Percentiles rank a stretch among this genome's conserved stretches.
Evolutionary conservation across 2,888 invertebrate species (phyloP).

Genomic region (Synergus itoensis): DNA sequence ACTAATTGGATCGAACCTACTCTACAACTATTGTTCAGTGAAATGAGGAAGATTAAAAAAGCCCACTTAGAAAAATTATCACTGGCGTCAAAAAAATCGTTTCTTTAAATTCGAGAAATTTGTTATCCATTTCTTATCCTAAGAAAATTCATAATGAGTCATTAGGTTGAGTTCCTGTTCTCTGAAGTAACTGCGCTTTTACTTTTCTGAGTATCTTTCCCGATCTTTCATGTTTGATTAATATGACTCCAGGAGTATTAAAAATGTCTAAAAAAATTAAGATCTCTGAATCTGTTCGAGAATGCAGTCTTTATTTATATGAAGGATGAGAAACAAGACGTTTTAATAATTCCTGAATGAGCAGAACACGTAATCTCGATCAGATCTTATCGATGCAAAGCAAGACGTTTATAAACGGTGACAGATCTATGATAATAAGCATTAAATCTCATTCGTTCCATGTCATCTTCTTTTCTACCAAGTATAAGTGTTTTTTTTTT

Average conservation of each 20-base stretch:
- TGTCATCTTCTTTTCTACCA: background rate
- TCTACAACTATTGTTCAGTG: background rate
- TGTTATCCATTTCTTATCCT: too few species aligned
- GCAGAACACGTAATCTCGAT: conserved; percentile 5
- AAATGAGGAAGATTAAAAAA: background rate
- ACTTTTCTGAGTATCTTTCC: background rate
- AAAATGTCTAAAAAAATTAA: background rate
- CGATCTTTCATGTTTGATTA: background rate
- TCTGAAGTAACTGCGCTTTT: background rate
- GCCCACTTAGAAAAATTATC: background rate
- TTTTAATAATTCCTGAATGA: background rate
- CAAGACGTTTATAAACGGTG: conserved; percentile 12
- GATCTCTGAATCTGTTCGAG: background rate
- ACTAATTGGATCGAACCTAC: conserved; percentile 1
- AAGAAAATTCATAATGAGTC: too few species aligned
- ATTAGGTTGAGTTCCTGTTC: background rate
- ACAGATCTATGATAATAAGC: conserved; percentile 15
- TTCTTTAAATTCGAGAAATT: too few species aligned
- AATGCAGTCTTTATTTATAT: background rate
- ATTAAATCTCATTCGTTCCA: conserved; percentile 16
- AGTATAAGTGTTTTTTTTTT: conserved; percentile 42
- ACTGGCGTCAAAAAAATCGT: background rate
- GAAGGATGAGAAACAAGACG: background rate
- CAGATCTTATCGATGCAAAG: conserved; percentile 33
- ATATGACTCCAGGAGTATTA: background rate